Base-by-base conservation (phyloP, 2,888 invertebrate genomes). In the Drosophila atripex region DNA sequence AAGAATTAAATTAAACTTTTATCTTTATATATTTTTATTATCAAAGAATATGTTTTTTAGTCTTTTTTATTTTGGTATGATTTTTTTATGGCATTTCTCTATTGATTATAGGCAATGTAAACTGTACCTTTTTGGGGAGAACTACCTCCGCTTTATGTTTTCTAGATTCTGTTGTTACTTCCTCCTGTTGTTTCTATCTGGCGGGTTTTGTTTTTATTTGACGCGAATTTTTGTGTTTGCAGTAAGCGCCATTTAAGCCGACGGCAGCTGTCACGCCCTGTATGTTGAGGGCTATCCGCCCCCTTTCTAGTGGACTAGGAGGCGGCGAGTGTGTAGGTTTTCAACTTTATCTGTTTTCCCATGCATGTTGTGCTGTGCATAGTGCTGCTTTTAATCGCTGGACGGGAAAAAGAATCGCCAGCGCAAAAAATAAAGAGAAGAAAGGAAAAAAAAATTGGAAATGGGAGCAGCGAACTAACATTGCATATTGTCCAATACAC, bases 231-330 rank as follows among this genome's bases (percentile, higher is more conserved):
- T 39, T 68, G 51, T 56, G 51, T 69, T 41, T 38, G 69, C 53
- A 72, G 68, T 75, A 68, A 58, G 58, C 76, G 64, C 72, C 72
- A 77, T 75, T 75, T 76, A 68, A 77, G 58, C 78, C 61, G 41
- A 59, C 66, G 53, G 57, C 69, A 61, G 73, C 76, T 76, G 65
- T 69, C 71, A 64, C 49, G 43, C 52, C n/a, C n/a, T n/a, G n/a
- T n/a, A n/a, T n/a, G n/a, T n/a, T n/a, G n/a, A n/a, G n/a, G n/a
- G n/a, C n/a, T n/a, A n/a, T n/a, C n/a, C 49, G 18, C 9, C 12
- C 35, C 43, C 52, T 12, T 11, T 28, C 14, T 59, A 23, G 49
- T 25, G 32, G 46, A 14, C 32, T 16, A n/a, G 14, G 51, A 50
- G 6, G 9, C 14, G 6, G 9, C 14, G 28, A 7, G 28, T 5